Evolutionary conservation across 2,113 vertebrate species (phyloP), one percentile per base, ranked within the genome.

Genomic region (Nymphicus hollandicus): DNA sequence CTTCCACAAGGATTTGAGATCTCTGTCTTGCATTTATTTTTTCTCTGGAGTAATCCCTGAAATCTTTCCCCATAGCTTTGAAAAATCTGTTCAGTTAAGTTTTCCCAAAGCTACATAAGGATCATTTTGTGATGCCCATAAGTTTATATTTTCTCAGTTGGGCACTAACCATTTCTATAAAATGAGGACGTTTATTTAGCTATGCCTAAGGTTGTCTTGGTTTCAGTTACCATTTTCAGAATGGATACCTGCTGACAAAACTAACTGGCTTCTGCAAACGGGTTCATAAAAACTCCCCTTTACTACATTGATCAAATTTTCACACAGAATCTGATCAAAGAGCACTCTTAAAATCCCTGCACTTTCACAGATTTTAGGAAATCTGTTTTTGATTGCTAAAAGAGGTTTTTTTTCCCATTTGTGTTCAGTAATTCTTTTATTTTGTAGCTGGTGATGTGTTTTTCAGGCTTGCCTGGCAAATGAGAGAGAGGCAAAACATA

Each of bases 401-500:
- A 80, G 37, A 18, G n/a, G n/a, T 22, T 4, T 11, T 68, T 81
- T 85, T 80, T 15, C 31, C 22, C 17, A 2, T 79, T 31, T 16
- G 5, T 64, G 29, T 41, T 46, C 9, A 80, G n/a, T 61, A 70
- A 53, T 70, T 69, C 24, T 60, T 78, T 28, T 33, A 0, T 11
- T 81, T 60, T 86, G 11, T 33, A 64, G 55, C 43, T 71, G 22
- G 11, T 24, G 27, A 13, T 81, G 53, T 37, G 4, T 56, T 66
- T 95, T 63, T 69, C 1, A 23, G 52, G 19, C 12, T 65, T 79
- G 4, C 41, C 29, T 84, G 49, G 31, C 7, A 70, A 66, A n/a
- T 3, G 16, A 1, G 13, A 41, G 17, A 39, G 29, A 55, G 10
- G 6, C 23, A 74, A 78, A 93, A 63, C 0, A 0, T 14, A 90